Base-by-base conservation (phyloP, 2,797 vertebrate genomes). In the Ptychadena robeensis region DNA sequence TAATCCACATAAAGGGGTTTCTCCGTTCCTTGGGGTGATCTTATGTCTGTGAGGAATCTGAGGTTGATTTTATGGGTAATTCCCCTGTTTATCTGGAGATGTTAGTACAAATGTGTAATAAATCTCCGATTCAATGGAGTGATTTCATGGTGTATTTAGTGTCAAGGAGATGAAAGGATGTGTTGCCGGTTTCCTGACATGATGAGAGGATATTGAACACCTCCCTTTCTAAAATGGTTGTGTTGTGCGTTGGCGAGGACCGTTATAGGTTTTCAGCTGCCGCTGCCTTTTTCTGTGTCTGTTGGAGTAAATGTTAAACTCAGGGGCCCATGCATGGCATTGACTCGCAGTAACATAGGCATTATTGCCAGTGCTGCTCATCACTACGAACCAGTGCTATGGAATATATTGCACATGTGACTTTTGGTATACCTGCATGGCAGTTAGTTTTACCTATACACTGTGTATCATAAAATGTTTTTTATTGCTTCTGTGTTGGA, bases 51-150 rank as follows among this genome's bases (percentile, higher is more conserved):
- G 8, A 10, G 59, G 59, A 61, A 61, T 61, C 59, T 37, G 25
- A n/a, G 28, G 31, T 57, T 34, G 61, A 67, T 48, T 66, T 77
- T 67, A 66, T 77, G 61, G 40, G 22, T 63, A 25, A 35, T 37
- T 64, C 32, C 25, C 73, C 34, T 27, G 15, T 27, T 30, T 34
- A 31, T 30, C 63, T 44, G 61, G 27, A 30, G 63, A 66, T 28
- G 32, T 64, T 31, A 67, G 10, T 31, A 37, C 35, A 77, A 61
- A 48, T 34, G 61, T 67, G 37, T 15, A n/a, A 12, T 32, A 30
- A 77, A 77, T 77, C 74, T 67, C 1, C 18, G 32, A 30, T 67
- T 48, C 35, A 48, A 7, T 12, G n/a, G 12, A 25, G 14, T 30
- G 27, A 40, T 59, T 64, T 30, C 53, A 40, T 27, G 5, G 32